Evolutionary conservation across 2,113 vertebrate species (phyloP).

Genomic region (Bathybates hornii): DNA sequence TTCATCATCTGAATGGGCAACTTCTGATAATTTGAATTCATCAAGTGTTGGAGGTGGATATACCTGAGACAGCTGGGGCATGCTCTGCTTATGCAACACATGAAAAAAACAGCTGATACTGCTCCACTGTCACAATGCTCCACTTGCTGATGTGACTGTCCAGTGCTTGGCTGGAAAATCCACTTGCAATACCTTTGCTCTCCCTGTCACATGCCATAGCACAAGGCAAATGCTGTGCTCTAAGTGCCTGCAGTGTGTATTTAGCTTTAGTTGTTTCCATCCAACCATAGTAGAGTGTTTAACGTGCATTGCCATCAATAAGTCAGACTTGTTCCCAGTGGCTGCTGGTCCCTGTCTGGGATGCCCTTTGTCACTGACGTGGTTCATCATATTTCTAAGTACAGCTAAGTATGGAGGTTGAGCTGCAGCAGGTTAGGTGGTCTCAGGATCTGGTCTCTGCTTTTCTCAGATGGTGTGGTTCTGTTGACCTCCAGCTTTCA

Average conservation of each 20-base stretch:
- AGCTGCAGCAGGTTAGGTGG: neutral
- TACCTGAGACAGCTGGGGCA: neutral
- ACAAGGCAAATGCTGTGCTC: neutral
- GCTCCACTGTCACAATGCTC: neutral
- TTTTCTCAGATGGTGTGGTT: neutral
- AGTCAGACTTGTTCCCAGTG: neutral
- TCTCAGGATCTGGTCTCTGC: neutral
- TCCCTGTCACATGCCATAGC: neutral
- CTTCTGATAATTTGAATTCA: neutral
- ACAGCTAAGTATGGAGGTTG: neutral
- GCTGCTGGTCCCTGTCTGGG: neutral
- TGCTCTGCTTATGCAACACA: neutral
- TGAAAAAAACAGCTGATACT: neutral
- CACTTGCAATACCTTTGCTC: neutral
- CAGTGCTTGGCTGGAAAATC: neutral
- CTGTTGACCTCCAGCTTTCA: neutral
- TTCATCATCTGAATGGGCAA: neutral
- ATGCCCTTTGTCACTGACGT: neutral
- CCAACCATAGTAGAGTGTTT: neutral
- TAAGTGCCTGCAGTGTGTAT: neutral
- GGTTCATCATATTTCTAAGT: neutral
- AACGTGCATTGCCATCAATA: neutral
- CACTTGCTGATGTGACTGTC: neutral
- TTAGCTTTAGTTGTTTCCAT: neutral
- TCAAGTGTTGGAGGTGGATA: neutral